phyloP scores from a whole-genome alignment of 1,140 invertebrate genomes.

The Euura lappo region DNA sequence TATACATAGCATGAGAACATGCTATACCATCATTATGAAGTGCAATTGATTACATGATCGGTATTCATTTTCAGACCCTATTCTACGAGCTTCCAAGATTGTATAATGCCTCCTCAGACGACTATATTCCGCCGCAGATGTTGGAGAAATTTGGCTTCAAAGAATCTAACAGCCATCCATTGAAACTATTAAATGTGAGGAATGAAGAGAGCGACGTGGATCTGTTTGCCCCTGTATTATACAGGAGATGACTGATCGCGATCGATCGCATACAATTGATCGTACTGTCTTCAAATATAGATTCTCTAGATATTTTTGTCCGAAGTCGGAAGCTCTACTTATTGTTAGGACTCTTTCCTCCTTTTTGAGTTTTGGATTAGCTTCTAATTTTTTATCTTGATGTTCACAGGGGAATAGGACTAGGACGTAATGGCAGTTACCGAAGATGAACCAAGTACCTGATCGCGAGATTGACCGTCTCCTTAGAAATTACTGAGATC shows the following conservation, averaged over 20 bases:
- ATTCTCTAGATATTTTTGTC: too few species aligned
- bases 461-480: too few species aligned
- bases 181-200: slow-evolving; percentile 12
- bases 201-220: slow-evolving; percentile 2
- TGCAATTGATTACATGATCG: slow-evolving; percentile 51
- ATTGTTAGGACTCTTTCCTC: too few species aligned
- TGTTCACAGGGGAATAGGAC: too few species aligned
- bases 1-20: too few species aligned
- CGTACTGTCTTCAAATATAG: too few species aligned
- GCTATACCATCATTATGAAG: slow-evolving; percentile 45
- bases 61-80: slow-evolving; percentile 58
- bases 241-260: slow-evolving; percentile 32
- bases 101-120: slow-evolving; percentile 60
- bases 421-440: too few species aligned
- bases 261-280: neutral
- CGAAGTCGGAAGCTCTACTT: neutral
- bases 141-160: slow-evolving; percentile 13
- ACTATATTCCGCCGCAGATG: slow-evolving; percentile 60
- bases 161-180: slow-evolving; percentile 26
- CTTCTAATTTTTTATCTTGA: too few species aligned
- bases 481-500: too few species aligned
- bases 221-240: slow-evolving; percentile 45
- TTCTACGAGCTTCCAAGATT: slow-evolving; percentile 64
- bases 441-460: too few species aligned
- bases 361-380: too few species aligned